A percentile compares a stretch with the other conserved stretches of the same genome.
These are phyloP conservation scores for Siphamia tubifer DNA, from an alignment of 2,113 vertebrate species.

Conservation along the genomic window DNA sequence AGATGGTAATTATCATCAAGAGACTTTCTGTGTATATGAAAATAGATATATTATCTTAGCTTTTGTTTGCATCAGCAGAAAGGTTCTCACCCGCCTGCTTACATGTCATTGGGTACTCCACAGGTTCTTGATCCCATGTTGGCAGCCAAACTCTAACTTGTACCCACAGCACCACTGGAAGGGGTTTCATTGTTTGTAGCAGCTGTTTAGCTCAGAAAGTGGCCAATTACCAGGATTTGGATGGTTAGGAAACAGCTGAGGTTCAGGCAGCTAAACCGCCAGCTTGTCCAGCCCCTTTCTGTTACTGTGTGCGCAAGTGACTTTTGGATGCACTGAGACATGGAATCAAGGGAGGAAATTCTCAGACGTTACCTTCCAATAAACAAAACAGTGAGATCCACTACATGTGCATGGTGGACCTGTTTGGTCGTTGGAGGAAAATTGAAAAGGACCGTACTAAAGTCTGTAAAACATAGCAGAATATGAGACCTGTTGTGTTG, in stretches of 20 bases:
- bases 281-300: not conserved
- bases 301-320: constrained; percentile 20
- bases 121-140: constrained; percentile 30
- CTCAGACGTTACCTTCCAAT: constrained; percentile 37
- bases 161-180: constrained; percentile 30
- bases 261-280: constrained; percentile 27
- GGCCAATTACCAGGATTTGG: constrained; percentile 52
- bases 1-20: not conserved
- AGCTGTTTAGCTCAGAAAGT: constrained; percentile 49
- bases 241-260: constrained; percentile 57
- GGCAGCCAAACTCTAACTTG: constrained; percentile 18
- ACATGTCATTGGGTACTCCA: not conserved
- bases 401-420: constrained; percentile 28
- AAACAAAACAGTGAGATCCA: constrained; percentile 61
- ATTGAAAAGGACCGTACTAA: constrained; percentile 4
- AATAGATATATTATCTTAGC: constrained; percentile 11
- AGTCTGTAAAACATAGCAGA: not conserved
- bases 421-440: constrained; percentile 12
- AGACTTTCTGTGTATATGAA: constrained; percentile 39
- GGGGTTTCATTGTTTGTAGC: constrained; percentile 53
- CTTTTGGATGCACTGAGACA: constrained; percentile 46
- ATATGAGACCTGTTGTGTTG: constrained; percentile 29
- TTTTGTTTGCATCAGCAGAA: constrained; percentile 37
- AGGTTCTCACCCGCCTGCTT: constrained; percentile 8
- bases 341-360: constrained; percentile 48